These are phyloP conservation scores for Sebastes dallii DNA, from an alignment of 2,797 vertebrate species.

Conservation along the genomic window DNA sequence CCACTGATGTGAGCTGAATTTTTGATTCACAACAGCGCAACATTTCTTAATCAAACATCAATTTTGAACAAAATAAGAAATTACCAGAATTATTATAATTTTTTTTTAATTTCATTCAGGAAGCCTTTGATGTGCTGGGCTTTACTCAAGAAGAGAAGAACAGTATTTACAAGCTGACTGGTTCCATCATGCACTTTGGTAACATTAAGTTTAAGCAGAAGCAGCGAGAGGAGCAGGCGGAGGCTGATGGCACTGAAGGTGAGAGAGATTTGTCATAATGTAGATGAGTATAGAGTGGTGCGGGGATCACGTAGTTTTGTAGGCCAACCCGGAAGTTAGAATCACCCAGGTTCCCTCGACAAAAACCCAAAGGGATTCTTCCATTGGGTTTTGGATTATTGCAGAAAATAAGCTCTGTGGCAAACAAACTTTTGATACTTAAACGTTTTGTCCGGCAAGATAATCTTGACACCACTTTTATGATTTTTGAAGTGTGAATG, in stretches of 20 bases:
- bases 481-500: too few relatives aligned
- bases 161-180: constrained; percentile 87
- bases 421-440: too few relatives aligned
- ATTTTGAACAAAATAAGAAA: not conserved
- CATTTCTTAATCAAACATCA: not conserved
- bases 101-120: constrained; percentile 53
- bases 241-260: constrained; percentile 89
- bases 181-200: constrained; percentile 89
- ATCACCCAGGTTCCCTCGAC: too few relatives aligned
- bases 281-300: not conserved
- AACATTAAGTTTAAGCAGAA: constrained; percentile 94
- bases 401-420: too few relatives aligned
- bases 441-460: too few relatives aligned
- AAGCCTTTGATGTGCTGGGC: constrained; percentile 88
- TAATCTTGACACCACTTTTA: too few relatives aligned
- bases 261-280: not conserved
- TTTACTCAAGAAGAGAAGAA: constrained; percentile 89
- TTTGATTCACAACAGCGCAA: not conserved
- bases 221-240: constrained; percentile 89
- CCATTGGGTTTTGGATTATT: too few relatives aligned
- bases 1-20: constrained; percentile 86
- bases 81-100: not conserved
- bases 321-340: too few relatives aligned
- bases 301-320: too few relatives aligned
- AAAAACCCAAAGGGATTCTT: too few relatives aligned